phyloP scores from a whole-genome alignment of 2,888 invertebrate genomes.

The Chymomyza caudatula region DNA sequence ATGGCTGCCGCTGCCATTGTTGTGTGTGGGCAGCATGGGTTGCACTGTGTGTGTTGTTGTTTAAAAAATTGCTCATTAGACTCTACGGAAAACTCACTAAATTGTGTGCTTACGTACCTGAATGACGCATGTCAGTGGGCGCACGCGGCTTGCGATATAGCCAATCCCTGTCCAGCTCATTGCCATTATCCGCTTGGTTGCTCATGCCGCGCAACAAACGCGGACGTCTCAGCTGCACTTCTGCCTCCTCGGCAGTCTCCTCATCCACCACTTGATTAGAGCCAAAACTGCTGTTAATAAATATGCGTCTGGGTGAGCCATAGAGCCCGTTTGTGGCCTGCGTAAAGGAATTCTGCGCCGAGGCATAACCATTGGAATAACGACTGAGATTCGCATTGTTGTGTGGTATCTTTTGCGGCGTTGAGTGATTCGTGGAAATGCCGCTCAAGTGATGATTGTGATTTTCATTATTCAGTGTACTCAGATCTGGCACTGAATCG shows the following conservation, averaged over 20 bases:
- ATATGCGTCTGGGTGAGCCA: slow-evolving; percentile 75
- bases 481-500: slow-evolving; percentile 78
- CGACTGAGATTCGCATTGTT: slow-evolving; percentile 72
- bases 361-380: slow-evolving; percentile 75
- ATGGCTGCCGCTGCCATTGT: slow-evolving; percentile 39
- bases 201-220: slow-evolving; percentile 68
- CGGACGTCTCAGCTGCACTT: slow-evolving; percentile 75
- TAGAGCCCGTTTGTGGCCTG: slow-evolving; percentile 63
- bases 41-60: slow-evolving; percentile 79
- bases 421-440: slow-evolving; percentile 77
- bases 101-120: slow-evolving; percentile 71
- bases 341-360: slow-evolving; percentile 75
- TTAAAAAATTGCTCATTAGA: not conserved
- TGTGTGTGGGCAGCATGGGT: slow-evolving; percentile 71
- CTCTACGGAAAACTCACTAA: too few species aligned
- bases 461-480: slow-evolving; percentile 76
- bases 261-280: slow-evolving; percentile 77
- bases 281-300: slow-evolving; percentile 76
- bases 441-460: slow-evolving; percentile 74
- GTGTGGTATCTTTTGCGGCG: slow-evolving; percentile 77
- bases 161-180: slow-evolving; percentile 77
- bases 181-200: slow-evolving; percentile 74
- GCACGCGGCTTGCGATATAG: slow-evolving; percentile 77
- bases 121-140: slow-evolving; percentile 77
- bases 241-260: slow-evolving; percentile 74